Percentiles rank a stretch among this genome's conserved stretches.
phyloP scores from a whole-genome alignment of 2,113 vertebrate species.

The Nycticryphes semicollaris region DNA sequence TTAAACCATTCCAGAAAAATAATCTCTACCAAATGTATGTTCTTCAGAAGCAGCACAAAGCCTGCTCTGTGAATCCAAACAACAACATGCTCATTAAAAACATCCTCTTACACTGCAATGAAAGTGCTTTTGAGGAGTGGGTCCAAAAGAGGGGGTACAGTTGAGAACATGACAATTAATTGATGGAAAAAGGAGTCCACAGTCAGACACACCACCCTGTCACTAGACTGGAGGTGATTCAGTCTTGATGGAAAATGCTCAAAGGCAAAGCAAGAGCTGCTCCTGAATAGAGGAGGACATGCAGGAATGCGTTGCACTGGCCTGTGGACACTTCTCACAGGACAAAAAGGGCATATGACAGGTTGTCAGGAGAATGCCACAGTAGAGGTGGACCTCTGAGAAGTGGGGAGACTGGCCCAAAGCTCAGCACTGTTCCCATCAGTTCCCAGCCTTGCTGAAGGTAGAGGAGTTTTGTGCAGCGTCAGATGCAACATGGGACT shows the following conservation, averaged over 20 bases:
- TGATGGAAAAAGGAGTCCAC: background rate
- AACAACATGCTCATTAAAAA: background rate
- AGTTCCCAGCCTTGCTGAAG: background rate
- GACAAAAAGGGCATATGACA: background rate
- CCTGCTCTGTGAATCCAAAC: background rate
- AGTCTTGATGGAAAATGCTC: background rate
- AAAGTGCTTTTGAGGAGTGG: background rate
- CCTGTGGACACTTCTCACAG: background rate
- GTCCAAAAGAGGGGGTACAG: background rate
- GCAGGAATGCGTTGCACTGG: background rate
- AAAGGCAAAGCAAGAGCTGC: background rate
- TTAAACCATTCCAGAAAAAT: background rate
- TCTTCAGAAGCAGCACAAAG: background rate
- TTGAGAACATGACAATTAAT: background rate
- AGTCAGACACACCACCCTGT: background rate
- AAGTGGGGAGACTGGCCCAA: background rate
- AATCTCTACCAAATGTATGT: background rate
- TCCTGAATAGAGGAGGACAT: background rate
- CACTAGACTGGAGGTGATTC: background rate
- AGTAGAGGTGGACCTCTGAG: background rate
- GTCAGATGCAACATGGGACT: accelerated
- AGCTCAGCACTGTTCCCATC: background rate
- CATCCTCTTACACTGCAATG: background rate
- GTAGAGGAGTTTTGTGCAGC: accelerated
- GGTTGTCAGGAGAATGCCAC: background rate